These are phyloP conservation scores for Cephus nigrinus DNA, from an alignment of 2,888 invertebrate genomes.

Conservation along the genomic window DNA sequence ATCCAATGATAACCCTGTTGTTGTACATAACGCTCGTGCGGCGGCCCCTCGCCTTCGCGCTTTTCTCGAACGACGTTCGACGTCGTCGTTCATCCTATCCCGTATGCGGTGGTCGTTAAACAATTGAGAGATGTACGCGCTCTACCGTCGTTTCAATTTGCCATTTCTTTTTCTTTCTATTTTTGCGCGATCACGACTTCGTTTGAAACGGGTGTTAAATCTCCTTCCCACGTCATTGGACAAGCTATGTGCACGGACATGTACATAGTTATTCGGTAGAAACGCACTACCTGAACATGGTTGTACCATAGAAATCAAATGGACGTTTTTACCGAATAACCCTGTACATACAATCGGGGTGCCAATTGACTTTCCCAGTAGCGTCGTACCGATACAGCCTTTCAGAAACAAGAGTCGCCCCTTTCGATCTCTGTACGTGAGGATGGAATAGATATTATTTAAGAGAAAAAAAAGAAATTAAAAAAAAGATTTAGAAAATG, in stretches of 20 bases:
- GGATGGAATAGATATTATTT: slow-evolving; percentile 11
- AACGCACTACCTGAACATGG: too few relatives aligned
- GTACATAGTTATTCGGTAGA: too few relatives aligned
- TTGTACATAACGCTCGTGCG: background rate
- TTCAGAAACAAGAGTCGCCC: slow-evolving; percentile 25
- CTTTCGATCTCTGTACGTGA: slow-evolving; percentile 30
- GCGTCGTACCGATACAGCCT: background rate
- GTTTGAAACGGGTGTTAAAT: background rate
- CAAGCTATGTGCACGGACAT: background rate
- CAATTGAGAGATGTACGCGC: slow-evolving; percentile 21
- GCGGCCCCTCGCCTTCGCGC: background rate
- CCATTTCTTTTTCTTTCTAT: slow-evolving; percentile 32
- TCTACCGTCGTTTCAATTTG: slow-evolving; percentile 34
- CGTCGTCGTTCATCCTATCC: background rate
- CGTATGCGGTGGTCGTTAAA: background rate
- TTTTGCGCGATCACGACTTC: background rate
- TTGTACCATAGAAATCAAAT: too few relatives aligned
- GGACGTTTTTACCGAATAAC: too few relatives aligned
- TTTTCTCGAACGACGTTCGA: background rate
- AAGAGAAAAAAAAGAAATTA: slow-evolving; percentile 6
- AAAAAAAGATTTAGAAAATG: slow-evolving; percentile 15
- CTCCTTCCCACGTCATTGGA: background rate
- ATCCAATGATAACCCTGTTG: background rate
- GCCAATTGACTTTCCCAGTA: too few relatives aligned
- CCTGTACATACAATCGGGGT: too few relatives aligned